Percentiles rank a stretch among this genome's conserved stretches.
Conservation (phyloP, 2,888 invertebrate genomes). For the Ormyrus nitidulus region DNA sequence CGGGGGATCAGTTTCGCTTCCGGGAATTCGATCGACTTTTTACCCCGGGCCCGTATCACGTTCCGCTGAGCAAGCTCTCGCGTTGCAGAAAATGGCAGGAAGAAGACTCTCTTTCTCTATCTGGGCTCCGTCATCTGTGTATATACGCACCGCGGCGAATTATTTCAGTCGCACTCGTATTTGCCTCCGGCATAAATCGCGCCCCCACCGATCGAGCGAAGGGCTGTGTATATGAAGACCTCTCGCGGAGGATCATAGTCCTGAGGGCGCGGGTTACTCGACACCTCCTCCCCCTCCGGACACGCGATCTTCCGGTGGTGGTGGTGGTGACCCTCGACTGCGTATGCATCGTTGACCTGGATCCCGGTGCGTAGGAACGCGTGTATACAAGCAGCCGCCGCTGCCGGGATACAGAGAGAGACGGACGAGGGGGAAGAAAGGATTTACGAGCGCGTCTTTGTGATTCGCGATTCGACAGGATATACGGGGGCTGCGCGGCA, state of each 20-base stretch:
- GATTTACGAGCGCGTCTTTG: conserved; percentile 49
- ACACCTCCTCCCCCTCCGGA: conserved; percentile 33
- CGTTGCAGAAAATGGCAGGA: conserved; percentile 54
- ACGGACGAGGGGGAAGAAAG: conserved; percentile 3
- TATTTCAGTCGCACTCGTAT: too few species aligned
- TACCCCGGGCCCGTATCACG: conserved; percentile 54
- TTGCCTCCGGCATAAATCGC: too few species aligned
- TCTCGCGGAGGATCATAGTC: conserved; percentile 4
- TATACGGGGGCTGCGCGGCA: not conserved
- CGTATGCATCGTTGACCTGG: conserved; percentile 27
- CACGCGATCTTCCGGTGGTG: conserved; percentile 34
- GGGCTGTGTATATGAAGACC: not conserved
- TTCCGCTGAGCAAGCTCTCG: conserved; percentile 56
- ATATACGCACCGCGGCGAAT: too few species aligned
- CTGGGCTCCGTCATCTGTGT: not conserved
- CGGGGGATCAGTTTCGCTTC: conserved; percentile 65
- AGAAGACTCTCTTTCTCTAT: conserved; percentile 24
- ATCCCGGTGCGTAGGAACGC: conserved; percentile 14
- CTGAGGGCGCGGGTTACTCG: conserved; percentile 22
- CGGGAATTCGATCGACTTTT: conserved; percentile 68
- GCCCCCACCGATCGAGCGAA: too few species aligned
- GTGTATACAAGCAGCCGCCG: not conserved
- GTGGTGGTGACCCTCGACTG: conserved; percentile 25
- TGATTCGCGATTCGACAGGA: conserved; percentile 32
- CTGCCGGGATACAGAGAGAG: conserved; percentile 41